phyloP scores from a whole-genome alignment of 2,797 vertebrate species.

The Mus caroli region DNA sequence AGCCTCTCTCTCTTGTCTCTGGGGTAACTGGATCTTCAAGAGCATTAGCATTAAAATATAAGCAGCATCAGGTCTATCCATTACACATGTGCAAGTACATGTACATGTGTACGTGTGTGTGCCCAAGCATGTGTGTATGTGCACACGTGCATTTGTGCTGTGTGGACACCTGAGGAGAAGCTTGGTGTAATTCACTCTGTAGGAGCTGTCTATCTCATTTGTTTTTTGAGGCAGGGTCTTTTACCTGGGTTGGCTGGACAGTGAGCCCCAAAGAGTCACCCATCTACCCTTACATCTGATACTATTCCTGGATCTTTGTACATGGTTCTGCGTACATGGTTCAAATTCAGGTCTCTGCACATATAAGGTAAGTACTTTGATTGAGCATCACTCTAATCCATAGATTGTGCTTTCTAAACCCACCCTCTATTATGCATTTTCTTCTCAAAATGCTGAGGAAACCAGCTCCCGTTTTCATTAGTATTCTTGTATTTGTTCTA shows the following conservation, averaged over 20 bases:
- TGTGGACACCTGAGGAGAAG: background rate
- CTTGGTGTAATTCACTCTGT: background rate
- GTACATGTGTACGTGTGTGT: no score
- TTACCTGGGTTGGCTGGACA: background rate
- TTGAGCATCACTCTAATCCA: background rate
- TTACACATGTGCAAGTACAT: background rate
- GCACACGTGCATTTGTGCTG: accelerated
- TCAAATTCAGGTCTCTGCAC: background rate
- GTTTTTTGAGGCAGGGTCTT: background rate
- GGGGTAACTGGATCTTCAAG: background rate
- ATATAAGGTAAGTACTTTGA: background rate
- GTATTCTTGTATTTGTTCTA: background rate
- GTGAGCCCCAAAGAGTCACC: background rate
- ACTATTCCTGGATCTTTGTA: background rate
- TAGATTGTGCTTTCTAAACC: background rate
- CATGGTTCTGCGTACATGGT: background rate
- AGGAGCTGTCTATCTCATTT: background rate
- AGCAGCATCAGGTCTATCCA: background rate
- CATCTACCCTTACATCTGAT: background rate
- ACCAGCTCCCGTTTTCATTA: background rate
- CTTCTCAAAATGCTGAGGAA: background rate
- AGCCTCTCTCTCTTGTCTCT: background rate
- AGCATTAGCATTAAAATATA: background rate
- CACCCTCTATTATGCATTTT: background rate
- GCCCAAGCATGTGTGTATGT: no score